phyloP scores from a whole-genome alignment of 2,888 invertebrate species.

The Lochmaea capreae region DNA sequence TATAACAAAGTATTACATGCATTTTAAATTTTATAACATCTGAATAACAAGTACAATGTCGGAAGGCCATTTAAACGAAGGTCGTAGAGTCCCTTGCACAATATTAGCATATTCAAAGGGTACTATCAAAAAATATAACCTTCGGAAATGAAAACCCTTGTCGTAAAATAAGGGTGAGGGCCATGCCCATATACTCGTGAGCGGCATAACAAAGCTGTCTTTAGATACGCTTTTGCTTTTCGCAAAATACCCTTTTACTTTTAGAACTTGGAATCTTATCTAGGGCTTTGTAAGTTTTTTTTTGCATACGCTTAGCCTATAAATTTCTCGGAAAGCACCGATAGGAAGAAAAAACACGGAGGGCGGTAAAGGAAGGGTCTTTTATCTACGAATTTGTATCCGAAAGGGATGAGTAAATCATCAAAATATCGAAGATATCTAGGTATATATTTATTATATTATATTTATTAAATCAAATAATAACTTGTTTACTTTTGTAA shows the following conservation, averaged over 20 bases:
- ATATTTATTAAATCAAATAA: too few species aligned
- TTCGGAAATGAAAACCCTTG: conserved; percentile 62
- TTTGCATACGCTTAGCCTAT: conserved; percentile 52
- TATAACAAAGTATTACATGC: conserved; percentile 38
- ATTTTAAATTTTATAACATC: conserved; percentile 40
- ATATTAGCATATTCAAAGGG: conserved; percentile 62
- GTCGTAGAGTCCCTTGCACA: conserved; percentile 56
- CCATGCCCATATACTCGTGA: conserved; percentile 50
- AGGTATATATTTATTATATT: neutral
- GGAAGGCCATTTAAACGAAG: conserved; percentile 37
- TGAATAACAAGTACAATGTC: conserved; percentile 33
- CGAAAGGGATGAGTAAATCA: neutral
- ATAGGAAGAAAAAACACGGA: conserved; percentile 28
- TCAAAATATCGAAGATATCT: neutral
- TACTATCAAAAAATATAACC: conserved; percentile 61
- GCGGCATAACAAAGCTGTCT: conserved; percentile 60
- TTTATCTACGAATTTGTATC: conserved; percentile 7
- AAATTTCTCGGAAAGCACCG: conserved; percentile 43
- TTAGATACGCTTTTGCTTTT: conserved; percentile 63
- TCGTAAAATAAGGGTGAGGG: conserved; percentile 60
- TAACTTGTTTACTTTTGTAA: too few species aligned
- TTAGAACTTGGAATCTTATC: conserved; percentile 56
- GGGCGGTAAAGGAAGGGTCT: conserved; percentile 10
- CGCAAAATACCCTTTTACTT: conserved; percentile 61
- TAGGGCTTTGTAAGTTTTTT: conserved; percentile 45